Base-by-base conservation (phyloP, 2,888 invertebrate species). In the Coleophora deauratella region DNA sequence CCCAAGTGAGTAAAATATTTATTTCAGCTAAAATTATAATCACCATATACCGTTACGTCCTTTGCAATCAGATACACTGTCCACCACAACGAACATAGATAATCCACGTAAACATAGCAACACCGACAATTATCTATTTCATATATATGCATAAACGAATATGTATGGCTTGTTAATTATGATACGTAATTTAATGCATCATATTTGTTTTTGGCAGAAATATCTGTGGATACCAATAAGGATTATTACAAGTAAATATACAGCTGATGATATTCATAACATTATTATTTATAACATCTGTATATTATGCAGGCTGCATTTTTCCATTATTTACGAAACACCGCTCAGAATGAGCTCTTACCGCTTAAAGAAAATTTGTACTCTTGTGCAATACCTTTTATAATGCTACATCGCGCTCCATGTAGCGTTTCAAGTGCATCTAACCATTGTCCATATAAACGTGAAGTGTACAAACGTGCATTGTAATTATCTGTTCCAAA, bases 1-100 rank as follows among this genome's bases (percentile, higher is more conserved):
- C 92, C 93, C 78, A 93, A 93, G 95, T 95, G 88, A 91, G 88
- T 74, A 41, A 4, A n/a, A 21, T 21, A 4, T 21, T 21, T 21
- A 21, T 21, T 21, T 21, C 21, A 3, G 6, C 21, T 21, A 3
- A 21, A 21, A 4, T 21, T 21, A 6, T 21, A 21, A 21, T 6
- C 21, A 21, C 21, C 6, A 21, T 21, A 21, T n/a, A 21, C 21
- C 6, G 6, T 21, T 21, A 15, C 34, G 35, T 30, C 41, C 28
- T 3, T 32, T 6, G 27, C 32, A 35, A 35, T 15, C 30, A 15
- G 43, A 9, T 9, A 36, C 21, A 35, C 10, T 9, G 35, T 8
- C 15, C 35, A 13, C 15, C 2, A 33, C 15, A 34, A 28, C 43
- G 38, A 27, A 38, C 13, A n/a, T n/a, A 21, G 13, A 45, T 50